Conservation (phyloP, 2,888 invertebrate species). For the Myathropa florea region DNA sequence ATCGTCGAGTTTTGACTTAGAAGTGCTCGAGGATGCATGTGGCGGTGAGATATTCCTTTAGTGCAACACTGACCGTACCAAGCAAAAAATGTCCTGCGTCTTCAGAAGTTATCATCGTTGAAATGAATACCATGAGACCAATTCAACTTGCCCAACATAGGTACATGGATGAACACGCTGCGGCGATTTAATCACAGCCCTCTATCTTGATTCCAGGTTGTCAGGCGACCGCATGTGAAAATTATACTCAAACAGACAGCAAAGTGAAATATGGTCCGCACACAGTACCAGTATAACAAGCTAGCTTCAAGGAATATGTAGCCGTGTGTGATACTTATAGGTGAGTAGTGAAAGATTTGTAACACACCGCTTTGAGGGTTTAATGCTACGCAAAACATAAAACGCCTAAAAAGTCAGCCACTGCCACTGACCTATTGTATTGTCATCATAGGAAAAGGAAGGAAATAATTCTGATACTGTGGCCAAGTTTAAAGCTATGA, state of each 20-base stretch:
- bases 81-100: constrained; percentile 65
- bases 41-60: constrained; percentile 64
- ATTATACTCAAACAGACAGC: constrained; percentile 71
- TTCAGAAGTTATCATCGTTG: constrained; percentile 52
- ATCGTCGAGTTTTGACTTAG: constrained; percentile 38
- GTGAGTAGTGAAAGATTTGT: constrained; percentile 16
- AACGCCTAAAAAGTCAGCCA: constrained; percentile 2
- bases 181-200: constrained; percentile 67
- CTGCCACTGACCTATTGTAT: constrained; percentile 44
- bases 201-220: constrained; percentile 69
- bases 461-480: constrained; percentile 51
- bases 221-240: constrained; percentile 69
- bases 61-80: constrained; percentile 40
- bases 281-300: constrained; percentile 25
- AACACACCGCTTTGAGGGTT: constrained; percentile 37
- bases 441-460: constrained; percentile 62
- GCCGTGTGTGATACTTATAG: constrained; percentile 18
- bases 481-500: constrained; percentile 55
- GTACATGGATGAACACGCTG: constrained; percentile 30
- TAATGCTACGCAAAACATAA: background rate
- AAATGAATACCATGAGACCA: constrained; percentile 35
- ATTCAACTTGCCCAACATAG: constrained; percentile 1
- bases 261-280: constrained; percentile 66
- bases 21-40: constrained; percentile 53
- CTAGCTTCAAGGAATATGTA: constrained; percentile 49